Evolutionary conservation across 2,113 vertebrate genomes (phyloP), one percentile per base, ranked within the genome.

Genomic region (Phrynosoma blainvillii): DNA sequence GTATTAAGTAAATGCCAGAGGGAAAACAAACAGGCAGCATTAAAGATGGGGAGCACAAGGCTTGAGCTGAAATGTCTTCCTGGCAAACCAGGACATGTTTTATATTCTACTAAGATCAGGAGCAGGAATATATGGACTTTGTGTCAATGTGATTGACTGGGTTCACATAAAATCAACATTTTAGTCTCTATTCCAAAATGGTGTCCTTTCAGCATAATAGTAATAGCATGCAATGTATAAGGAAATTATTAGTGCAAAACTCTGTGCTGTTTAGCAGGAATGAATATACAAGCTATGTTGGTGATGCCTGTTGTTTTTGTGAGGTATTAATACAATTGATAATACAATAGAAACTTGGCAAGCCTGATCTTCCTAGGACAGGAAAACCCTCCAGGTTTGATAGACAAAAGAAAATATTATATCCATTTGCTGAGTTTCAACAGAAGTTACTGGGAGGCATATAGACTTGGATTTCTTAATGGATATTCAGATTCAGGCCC

Each of bases 1-100:
- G 80, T 89, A 40, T 88, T 89, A 87, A 87, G 79, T 59, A 23
- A 89, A 91, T 21, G 66, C 74, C 82, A 90, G 62, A 89, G 74
- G 78, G 52, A 52, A 62, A 85, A 8, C 68, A 78, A 93, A 82
- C 2, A 56, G 1, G 2, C 36, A 11, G 87, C 36, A 9, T 62
- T 73, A 73, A 88, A 92, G 88, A 89, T 0, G 0, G 23, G 65
- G 5, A 79, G 27, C 66, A 86, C 9, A 3, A 32, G 83, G 40
- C 3, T 27, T 0, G 27, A 77, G n/a, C 73, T 11, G 66, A 68
- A 6, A 76, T 13, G 5, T 30, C 81, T 30, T 12, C 59, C 47
- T 25, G 85, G 4, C n/a, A 11, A 52, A 30, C 3, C 84, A 32
- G 1, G 0, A 18, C 2, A 42, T 0, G 88, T 74, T 71, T 25